phyloP scores from a whole-genome alignment of 2,113 vertebrate genomes.

The Myotis davidii region DNA sequence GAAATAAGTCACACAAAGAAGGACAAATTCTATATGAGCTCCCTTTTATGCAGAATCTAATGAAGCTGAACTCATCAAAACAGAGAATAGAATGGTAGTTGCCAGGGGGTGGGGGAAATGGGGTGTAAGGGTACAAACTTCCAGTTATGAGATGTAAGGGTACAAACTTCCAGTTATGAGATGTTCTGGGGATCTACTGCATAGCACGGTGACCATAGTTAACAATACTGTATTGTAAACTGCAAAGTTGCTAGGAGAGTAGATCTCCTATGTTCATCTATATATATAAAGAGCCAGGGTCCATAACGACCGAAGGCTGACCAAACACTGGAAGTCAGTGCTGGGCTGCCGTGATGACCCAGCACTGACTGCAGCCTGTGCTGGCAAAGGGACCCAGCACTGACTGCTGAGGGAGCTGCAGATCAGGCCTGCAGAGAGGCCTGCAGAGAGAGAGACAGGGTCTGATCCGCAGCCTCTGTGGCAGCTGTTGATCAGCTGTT shows the following conservation, averaged over 20 bases:
- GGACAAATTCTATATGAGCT: neutral
- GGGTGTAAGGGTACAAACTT: neutral
- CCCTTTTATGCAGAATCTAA: neutral
- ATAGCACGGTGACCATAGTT: neutral
- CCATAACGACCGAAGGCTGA: too few species aligned
- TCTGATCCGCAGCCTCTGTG: too few species aligned
- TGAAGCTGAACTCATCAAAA: neutral
- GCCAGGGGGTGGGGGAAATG: neutral
- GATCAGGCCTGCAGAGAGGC: too few species aligned
- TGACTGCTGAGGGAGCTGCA: too few species aligned
- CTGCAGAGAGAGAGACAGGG: too few species aligned
- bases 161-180: neutral
- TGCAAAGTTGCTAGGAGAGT: neutral
- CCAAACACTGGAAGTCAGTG: too few species aligned
- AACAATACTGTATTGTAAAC: neutral
- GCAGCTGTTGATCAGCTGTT: too few species aligned
- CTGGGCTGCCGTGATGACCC: too few species aligned
- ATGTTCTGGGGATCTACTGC: neutral
- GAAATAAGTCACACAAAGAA: neutral
- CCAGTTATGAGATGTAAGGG: neutral
- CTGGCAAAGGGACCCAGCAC: too few species aligned
- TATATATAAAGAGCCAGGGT: too few species aligned
- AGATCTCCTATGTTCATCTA: neutral
- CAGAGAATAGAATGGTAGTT: neutral
- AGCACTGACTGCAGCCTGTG: too few species aligned